Evolutionary conservation across 2,113 vertebrate species (phyloP).

Genomic region (Neolamprologus modestus): DNA sequence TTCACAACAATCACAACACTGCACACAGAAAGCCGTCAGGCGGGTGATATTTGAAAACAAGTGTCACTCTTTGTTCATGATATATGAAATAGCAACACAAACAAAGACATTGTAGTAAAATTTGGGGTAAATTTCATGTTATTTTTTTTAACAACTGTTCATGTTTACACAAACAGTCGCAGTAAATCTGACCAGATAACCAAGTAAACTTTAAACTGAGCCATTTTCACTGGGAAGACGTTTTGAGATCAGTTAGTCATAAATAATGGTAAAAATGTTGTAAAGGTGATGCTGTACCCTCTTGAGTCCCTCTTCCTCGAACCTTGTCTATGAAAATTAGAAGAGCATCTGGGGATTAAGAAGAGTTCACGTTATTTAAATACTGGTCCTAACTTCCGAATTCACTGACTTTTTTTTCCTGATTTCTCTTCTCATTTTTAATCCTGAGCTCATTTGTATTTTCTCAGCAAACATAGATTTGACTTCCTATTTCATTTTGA

Average conservation of each 20-base stretch:
- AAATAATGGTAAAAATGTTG: rapidly evolving
- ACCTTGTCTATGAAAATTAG: not conserved
- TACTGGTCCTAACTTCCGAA: not conserved
- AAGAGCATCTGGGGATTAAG: not conserved
- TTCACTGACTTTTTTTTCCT: rapidly evolving
- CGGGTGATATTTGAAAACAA: not conserved
- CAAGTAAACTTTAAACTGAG: not conserved
- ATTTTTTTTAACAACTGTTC: not conserved
- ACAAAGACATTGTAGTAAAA: not conserved
- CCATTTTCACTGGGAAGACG: rapidly evolving
- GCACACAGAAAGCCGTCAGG: not conserved
- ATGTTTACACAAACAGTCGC: not conserved
- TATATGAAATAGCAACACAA: not conserved
- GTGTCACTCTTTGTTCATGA: not conserved
- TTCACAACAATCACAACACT: not conserved
- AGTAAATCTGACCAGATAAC: not conserved
- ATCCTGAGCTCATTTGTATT: not conserved
- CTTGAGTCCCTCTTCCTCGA: not conserved
- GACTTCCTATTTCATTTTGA: not conserved
- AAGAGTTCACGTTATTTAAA: not conserved
- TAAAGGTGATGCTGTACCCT: not conserved
- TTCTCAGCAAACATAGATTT: not conserved
- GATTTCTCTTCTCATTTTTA: not conserved
- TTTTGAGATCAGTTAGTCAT: rapidly evolving
- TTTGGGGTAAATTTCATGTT: not conserved